These are phyloP conservation scores for Mimas tiliae DNA, from an alignment of 2,888 invertebrate genomes.

Conservation along the genomic window DNA sequence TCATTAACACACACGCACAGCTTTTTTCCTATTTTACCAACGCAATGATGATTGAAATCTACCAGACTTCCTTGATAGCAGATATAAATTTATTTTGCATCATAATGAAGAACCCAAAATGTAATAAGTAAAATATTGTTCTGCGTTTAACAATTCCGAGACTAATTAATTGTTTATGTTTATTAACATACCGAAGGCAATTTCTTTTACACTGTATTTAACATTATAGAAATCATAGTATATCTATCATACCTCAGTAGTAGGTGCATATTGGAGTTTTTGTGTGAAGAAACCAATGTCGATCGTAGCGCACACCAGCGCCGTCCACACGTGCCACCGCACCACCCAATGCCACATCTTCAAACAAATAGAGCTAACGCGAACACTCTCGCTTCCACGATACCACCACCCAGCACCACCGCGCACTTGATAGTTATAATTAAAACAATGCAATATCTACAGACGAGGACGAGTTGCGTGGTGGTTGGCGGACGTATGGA, in stretches of 20 bases:
- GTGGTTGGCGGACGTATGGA: no score
- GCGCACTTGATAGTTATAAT: no score
- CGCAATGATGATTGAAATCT: background rate
- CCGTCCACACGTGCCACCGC: slow-evolving; percentile 54
- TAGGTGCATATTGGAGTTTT: slow-evolving; percentile 45
- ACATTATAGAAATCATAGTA: background rate
- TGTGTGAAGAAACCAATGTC: slow-evolving; percentile 54
- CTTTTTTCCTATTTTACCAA: background rate
- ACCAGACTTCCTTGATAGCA: background rate
- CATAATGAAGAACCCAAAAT: no score
- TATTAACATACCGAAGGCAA: no score
- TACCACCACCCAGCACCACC: slow-evolving; percentile 22
- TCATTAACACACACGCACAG: slow-evolving; percentile 4
- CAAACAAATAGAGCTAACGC: slow-evolving; percentile 41
- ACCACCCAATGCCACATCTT: slow-evolving; percentile 69
- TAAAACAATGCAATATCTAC: background rate
- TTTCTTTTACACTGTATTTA: no score
- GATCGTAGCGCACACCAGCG: slow-evolving; percentile 54
- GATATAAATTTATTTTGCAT: background rate
- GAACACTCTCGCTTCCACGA: slow-evolving; percentile 33
- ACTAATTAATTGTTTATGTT: no score
- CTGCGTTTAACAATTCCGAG: no score
- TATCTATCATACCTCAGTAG: slow-evolving; percentile 46
- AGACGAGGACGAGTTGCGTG: no score
- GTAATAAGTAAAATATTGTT: no score